These are phyloP conservation scores for Bostrychus sinensis DNA, from an alignment of 2,113 vertebrate species.

Conservation along the genomic window DNA sequence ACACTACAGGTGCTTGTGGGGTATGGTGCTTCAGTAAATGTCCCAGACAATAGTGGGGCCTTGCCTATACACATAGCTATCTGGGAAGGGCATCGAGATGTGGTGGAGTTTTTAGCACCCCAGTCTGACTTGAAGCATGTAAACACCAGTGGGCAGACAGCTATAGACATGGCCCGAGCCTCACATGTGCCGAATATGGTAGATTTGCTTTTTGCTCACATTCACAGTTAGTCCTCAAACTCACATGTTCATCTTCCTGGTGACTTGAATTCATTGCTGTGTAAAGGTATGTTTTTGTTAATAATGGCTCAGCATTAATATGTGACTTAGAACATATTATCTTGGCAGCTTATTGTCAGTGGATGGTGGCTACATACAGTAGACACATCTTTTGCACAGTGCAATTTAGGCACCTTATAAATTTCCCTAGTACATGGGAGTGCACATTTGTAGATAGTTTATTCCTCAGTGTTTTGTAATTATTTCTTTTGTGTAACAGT, in stretches of 20 bases:
- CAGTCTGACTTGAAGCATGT: slow-evolving; percentile 82
- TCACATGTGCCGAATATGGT: slow-evolving; percentile 70
- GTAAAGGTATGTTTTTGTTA: slow-evolving; percentile 63
- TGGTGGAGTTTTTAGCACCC: slow-evolving; percentile 83
- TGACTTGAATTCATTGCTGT: slow-evolving; percentile 77
- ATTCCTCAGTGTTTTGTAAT: slow-evolving; percentile 64
- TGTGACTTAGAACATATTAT: slow-evolving; percentile 63
- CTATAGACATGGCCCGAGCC: slow-evolving; percentile 80
- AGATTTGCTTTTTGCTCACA: slow-evolving; percentile 70
- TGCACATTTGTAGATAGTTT: slow-evolving; percentile 80
- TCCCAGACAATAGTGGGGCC: slow-evolving; percentile 76
- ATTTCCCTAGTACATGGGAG: slow-evolving; percentile 62
- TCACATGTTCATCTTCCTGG: slow-evolving; percentile 54
- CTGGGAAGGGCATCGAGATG: slow-evolving; percentile 79
- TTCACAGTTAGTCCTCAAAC: slow-evolving; percentile 49
- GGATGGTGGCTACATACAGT: slow-evolving; percentile 70
- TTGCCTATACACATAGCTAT: slow-evolving; percentile 88
- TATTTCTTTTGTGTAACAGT: slow-evolving; percentile 68
- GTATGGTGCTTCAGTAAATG: slow-evolving; percentile 84
- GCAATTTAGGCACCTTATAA: slow-evolving; percentile 73
- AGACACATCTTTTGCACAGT: slow-evolving; percentile 81
- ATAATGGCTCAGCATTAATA: slow-evolving; percentile 62
- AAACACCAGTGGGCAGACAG: slow-evolving; percentile 79
- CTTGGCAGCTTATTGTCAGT: slow-evolving; percentile 72
- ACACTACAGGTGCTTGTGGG: slow-evolving; percentile 85